These are phyloP conservation scores for Tokudaia tokunoshimensis DNA, from an alignment of 2,797 vertebrate genomes.

Conservation along the genomic window DNA sequence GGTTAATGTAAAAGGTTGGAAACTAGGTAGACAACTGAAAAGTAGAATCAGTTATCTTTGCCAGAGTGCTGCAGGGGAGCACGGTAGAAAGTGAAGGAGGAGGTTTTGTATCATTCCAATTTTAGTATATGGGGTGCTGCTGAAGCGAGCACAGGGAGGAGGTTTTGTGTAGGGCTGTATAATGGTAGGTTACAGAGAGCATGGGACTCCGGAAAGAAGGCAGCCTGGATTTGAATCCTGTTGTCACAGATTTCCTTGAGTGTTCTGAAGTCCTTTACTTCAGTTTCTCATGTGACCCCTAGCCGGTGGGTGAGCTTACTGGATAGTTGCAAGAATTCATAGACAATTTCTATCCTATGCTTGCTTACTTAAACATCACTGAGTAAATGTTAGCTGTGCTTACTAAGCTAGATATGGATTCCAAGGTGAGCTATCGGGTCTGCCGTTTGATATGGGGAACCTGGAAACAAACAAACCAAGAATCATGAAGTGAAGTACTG, in stretches of 20 bases:
- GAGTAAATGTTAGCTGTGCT: slow-evolving; percentile 22
- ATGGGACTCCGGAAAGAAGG: not conserved
- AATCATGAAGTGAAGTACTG: slow-evolving; percentile 21
- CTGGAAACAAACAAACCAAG: not conserved
- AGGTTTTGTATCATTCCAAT: not conserved
- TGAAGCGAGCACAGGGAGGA: not conserved
- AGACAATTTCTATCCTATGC: slow-evolving; percentile 11
- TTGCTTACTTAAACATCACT: not conserved
- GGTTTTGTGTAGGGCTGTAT: not conserved
- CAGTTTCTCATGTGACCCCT: slow-evolving; percentile 24
- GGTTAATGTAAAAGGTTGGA: not conserved
- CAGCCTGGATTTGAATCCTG: slow-evolving; percentile 23
- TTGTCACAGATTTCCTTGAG: not conserved
- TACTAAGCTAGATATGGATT: not conserved
- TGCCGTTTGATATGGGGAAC: not conserved
- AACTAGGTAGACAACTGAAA: not conserved
- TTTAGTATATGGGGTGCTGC: not conserved
- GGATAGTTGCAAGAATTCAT: not conserved
- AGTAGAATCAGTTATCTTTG: not conserved
- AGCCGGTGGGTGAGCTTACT: slow-evolving; percentile 2
- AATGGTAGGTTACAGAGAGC: not conserved
- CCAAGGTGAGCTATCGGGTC: not conserved
- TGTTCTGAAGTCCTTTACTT: not conserved
- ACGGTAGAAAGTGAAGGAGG: not conserved
- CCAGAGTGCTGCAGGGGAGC: not conserved